Conservation (phyloP, 1,140 invertebrate species). For the Asobara japonica region DNA sequence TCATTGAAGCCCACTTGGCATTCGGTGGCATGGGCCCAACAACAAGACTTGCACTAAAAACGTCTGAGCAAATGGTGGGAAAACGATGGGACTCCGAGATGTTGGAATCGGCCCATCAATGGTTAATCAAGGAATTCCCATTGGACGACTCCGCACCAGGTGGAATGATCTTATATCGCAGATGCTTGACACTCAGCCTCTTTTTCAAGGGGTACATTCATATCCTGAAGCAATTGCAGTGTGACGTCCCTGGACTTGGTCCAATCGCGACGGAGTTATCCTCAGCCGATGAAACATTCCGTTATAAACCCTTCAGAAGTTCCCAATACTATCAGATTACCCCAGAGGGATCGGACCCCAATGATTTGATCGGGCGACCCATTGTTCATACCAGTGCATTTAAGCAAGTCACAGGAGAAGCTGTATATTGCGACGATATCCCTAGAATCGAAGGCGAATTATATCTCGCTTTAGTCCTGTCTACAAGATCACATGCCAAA, state of each 20-base stretch:
- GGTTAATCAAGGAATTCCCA: slow-evolving; percentile 80
- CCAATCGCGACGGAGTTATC: too few relatives aligned
- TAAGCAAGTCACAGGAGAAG: slow-evolving; percentile 93
- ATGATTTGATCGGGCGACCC: slow-evolving; percentile 85
- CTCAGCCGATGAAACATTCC: slow-evolving; percentile 72
- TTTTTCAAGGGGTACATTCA: slow-evolving; percentile 91
- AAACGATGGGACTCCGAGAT: slow-evolving; percentile 78
- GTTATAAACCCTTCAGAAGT: slow-evolving; percentile 73
- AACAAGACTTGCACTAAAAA: slow-evolving; percentile 79
- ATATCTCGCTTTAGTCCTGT: slow-evolving; percentile 81
- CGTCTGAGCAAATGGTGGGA: slow-evolving; percentile 73
- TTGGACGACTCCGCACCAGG: slow-evolving; percentile 84
- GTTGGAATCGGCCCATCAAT: slow-evolving; percentile 72
- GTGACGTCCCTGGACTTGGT: slow-evolving; percentile 76
- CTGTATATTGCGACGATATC: slow-evolving; percentile 91
- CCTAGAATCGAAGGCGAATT: slow-evolving; percentile 78
- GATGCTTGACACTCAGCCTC: slow-evolving; percentile 83
- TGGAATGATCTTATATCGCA: slow-evolving; percentile 88
- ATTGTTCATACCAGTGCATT: slow-evolving; percentile 83
- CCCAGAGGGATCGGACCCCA: slow-evolving; percentile 66
- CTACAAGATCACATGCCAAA: slow-evolving; percentile 82
- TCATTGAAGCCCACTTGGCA: slow-evolving; percentile 75
- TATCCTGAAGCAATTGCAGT: slow-evolving; percentile 71
- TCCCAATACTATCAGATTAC: slow-evolving; percentile 84
- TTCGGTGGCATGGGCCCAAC: slow-evolving; percentile 93